Evolutionary conservation across 53 echinoderm and acorn worm species (phyloP).

Genomic region (Holothuria leucospilota): DNA sequence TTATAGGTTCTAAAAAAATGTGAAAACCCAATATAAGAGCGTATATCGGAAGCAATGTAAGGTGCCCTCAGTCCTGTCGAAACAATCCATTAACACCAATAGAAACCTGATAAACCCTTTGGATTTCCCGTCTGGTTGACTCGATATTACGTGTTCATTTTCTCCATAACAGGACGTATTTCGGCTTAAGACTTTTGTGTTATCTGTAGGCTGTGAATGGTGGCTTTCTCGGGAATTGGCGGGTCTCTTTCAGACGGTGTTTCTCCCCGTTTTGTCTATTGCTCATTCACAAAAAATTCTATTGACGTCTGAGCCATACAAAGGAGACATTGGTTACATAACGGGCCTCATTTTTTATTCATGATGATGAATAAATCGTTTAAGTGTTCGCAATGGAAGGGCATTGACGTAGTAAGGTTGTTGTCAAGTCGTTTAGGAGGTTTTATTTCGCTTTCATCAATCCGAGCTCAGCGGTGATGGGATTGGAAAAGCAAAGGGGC

Average conservation of each 20-base stretch:
- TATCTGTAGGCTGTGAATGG: slow-evolving; percentile 43
- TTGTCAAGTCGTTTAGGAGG: not conserved
- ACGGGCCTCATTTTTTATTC: slow-evolving; percentile 40
- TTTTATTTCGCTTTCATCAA: slow-evolving; percentile 11
- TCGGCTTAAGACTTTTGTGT: slow-evolving; percentile 41
- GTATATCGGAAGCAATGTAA: too few species aligned
- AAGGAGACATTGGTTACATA: slow-evolving; percentile 34
- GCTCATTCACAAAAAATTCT: slow-evolving; percentile 47
- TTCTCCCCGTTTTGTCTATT: slow-evolving; percentile 43
- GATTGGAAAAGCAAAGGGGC: too few species aligned
- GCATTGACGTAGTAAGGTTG: slow-evolving; percentile 35
- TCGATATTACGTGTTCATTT: slow-evolving; percentile 13
- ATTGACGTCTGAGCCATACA: slow-evolving; percentile 46
- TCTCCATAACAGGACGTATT: slow-evolving; percentile 47
- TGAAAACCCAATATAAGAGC: too few species aligned
- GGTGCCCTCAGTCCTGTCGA: too few species aligned
- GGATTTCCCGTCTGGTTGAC: slow-evolving; percentile 18
- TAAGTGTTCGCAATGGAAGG: slow-evolving; percentile 32
- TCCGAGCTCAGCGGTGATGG: not conserved
- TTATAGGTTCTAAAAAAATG: too few species aligned
- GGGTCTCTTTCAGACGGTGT: slow-evolving; percentile 18
- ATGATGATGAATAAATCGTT: slow-evolving; percentile 31
- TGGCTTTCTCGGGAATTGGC: slow-evolving; percentile 47
- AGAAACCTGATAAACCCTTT: too few species aligned
- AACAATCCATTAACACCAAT: too few species aligned